phyloP scores from a whole-genome alignment of 1,140 invertebrate genomes.

The Brachionus rubens region DNA sequence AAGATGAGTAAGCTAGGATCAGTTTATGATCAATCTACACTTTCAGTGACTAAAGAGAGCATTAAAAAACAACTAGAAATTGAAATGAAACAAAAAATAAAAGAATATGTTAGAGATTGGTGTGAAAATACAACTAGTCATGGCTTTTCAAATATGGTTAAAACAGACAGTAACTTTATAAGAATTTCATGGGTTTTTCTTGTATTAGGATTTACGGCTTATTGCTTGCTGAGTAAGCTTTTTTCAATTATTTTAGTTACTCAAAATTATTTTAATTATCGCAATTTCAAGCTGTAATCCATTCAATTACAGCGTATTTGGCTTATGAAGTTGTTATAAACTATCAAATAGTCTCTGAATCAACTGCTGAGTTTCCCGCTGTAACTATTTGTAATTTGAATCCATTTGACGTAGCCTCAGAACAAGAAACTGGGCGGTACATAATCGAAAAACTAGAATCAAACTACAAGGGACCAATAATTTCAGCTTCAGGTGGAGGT shows the following conservation, averaged over 20 bases:
- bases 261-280: too few relatives aligned
- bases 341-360: constrained; percentile 6
- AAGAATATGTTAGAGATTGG: constrained; percentile 27
- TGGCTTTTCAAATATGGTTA: constrained; percentile 41
- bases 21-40: too few relatives aligned
- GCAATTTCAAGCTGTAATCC: not conserved
- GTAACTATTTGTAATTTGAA: constrained; percentile 34
- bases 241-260: too few relatives aligned
- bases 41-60: too few relatives aligned
- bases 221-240: constrained; percentile 16
- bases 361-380: constrained; percentile 9
- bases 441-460: not conserved
- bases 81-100: not conserved
- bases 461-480: not conserved
- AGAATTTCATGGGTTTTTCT: not conserved
- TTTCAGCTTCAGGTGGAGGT: not conserved
- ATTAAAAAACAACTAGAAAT: too few relatives aligned
- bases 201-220: not conserved
- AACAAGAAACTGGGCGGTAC: not conserved
- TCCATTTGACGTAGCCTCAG: not conserved
- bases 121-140: constrained; percentile 9
- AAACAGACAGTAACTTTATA: not conserved
- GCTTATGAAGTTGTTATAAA: not conserved
- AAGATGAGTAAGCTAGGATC: too few relatives aligned
- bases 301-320: not conserved